A percentile compares a stretch with the other conserved stretches of the same genome.
Evolutionary conservation across 2,113 vertebrate genomes (phyloP).

Genomic region (Eudyptes chrysolophus): DNA sequence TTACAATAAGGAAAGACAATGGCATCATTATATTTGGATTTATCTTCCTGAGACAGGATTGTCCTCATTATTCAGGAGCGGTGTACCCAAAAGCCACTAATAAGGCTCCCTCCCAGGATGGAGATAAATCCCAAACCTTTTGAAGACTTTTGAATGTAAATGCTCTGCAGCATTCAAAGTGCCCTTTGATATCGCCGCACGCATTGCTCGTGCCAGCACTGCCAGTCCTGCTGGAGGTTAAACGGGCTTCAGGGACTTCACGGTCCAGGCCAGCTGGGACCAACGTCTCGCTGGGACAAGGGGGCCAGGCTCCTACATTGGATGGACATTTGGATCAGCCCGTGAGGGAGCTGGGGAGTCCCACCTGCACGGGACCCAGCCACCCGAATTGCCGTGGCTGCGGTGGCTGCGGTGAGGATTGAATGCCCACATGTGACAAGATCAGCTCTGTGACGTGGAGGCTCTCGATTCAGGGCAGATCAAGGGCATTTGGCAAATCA

Average conservation of each 20-base stretch:
- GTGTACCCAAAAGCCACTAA: constrained; percentile 58
- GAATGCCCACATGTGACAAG: accelerated
- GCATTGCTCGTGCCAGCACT: accelerated
- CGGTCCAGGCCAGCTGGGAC: background rate
- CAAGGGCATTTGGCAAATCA: background rate
- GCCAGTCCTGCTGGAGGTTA: background rate
- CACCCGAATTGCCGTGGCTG: accelerated
- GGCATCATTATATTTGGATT: constrained; percentile 63
- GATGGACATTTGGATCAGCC: background rate
- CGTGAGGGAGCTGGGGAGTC: background rate
- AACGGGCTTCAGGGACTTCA: accelerated
- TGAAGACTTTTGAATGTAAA: background rate
- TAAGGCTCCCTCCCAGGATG: constrained; percentile 39
- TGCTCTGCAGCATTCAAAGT: background rate
- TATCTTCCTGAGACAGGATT: constrained; percentile 53
- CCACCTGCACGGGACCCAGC: accelerated
- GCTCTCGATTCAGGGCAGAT: background rate
- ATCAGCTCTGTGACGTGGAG: background rate
- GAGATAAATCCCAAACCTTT: constrained; percentile 55
- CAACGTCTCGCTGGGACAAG: background rate
- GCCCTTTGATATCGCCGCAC: background rate
- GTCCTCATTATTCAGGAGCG: constrained; percentile 58
- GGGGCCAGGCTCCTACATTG: background rate
- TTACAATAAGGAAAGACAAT: constrained; percentile 64
- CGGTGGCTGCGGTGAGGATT: accelerated